Percentiles rank a stretch among this genome's conserved stretches.
Evolutionary conservation across 2,797 vertebrate species (phyloP).

Genomic region (Euphonia xanthogaster): DNA sequence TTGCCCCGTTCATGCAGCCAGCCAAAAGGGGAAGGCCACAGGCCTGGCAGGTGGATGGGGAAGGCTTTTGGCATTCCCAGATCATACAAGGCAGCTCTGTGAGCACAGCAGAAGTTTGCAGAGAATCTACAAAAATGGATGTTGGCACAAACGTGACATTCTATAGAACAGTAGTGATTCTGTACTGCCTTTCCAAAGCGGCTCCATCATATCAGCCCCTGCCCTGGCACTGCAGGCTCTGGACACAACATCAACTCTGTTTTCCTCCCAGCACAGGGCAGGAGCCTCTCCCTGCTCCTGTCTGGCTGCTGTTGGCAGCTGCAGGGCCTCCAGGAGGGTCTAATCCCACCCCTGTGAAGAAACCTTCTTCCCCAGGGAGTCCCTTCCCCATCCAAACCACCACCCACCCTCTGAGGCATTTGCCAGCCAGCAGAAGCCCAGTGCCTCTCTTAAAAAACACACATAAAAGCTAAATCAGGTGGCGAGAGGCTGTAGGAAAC

Average conservation of each 20-base stretch:
- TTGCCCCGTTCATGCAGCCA: rapidly evolving
- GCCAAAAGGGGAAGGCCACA: not conserved
- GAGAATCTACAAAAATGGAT: slow-evolving; percentile 4
- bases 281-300: not conserved
- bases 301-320: not conserved
- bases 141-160: not conserved
- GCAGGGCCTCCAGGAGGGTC: not conserved
- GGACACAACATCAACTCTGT: not conserved
- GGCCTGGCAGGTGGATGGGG: not conserved
- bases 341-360: not conserved
- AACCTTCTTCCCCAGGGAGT: not conserved
- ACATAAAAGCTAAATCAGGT: not conserved
- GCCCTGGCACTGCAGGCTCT: not conserved
- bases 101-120: not conserved
- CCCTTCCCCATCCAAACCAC: not conserved
- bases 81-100: slow-evolving; percentile 14
- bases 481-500: not conserved
- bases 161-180: not conserved
- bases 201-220: not conserved
- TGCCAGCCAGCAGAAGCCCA: not conserved
- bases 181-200: not conserved
- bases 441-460: not conserved
- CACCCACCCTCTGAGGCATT: not conserved
- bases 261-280: not conserved
- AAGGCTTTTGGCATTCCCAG: not conserved